A percentile compares a stretch with the other conserved stretches of the same genome.
phyloP scores from a whole-genome alignment of 2,888 invertebrate genomes.

The Drosophila atripex region DNA sequence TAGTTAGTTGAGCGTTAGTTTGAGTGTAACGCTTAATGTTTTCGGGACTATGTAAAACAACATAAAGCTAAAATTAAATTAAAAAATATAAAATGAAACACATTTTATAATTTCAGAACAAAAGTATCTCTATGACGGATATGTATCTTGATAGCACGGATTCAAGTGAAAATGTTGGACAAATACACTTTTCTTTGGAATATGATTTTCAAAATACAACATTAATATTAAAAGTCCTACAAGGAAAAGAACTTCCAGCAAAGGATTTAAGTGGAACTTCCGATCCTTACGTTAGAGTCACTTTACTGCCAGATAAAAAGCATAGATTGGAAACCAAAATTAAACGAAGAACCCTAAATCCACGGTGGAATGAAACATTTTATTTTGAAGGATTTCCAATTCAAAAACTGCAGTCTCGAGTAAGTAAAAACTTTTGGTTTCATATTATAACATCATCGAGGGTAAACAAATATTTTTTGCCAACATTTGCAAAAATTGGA shows the following conservation, averaged over 20 bases:
- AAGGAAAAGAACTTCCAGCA: constrained; percentile 97
- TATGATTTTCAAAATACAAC: constrained; percentile 97
- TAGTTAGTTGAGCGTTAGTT: too few species aligned
- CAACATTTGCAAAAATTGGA: too few species aligned
- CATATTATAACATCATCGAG: too few species aligned
- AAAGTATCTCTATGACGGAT: constrained; percentile 95
- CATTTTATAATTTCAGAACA: constrained; percentile 88
- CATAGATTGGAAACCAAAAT: constrained; percentile 96
- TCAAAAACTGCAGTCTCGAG: constrained; percentile 95
- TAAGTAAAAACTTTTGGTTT: constrained; percentile 68
- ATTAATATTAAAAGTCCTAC: constrained; percentile 94
- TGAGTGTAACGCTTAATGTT: too few species aligned
- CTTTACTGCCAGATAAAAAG: constrained; percentile 95
- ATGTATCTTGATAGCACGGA: constrained; percentile 98
- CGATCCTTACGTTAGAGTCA: constrained; percentile 95
- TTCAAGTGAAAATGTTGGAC: constrained; percentile 96
- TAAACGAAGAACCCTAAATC: constrained; percentile 94
- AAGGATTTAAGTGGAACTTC: constrained; percentile 96
- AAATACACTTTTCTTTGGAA: constrained; percentile 96
- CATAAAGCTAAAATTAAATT: too few species aligned
- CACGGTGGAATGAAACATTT: constrained; percentile 97
- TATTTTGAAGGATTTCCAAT: constrained; percentile 97
- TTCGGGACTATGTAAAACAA: too few species aligned
- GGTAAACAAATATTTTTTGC: too few species aligned
- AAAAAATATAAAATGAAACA: too few species aligned